phyloP scores from a whole-genome alignment of 2,888 invertebrate species.

The Synanthedon tipuliformis region DNA sequence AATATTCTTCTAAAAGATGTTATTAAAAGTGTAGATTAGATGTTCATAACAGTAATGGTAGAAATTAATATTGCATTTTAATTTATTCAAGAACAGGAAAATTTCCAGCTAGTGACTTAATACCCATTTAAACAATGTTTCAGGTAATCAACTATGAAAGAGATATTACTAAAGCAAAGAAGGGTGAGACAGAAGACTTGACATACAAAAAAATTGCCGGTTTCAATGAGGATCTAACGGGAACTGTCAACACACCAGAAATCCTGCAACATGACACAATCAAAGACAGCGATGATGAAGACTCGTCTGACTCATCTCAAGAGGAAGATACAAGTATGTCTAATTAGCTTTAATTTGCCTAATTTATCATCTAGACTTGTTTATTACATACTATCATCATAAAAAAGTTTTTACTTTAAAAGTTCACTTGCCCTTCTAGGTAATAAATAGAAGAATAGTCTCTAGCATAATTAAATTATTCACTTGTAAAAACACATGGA shows the following conservation, averaged over 20 bases:
- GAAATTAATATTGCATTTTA: too few relatives aligned
- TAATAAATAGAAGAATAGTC: too few relatives aligned
- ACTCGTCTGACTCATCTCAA: slow-evolving; percentile 32
- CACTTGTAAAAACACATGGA: too few relatives aligned
- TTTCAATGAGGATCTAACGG: slow-evolving; percentile 82
- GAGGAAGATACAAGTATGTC: slow-evolving; percentile 23
- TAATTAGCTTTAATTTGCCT: not conserved
- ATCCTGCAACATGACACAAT: slow-evolving; percentile 64
- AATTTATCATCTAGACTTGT: not conserved
- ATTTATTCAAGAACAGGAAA: too few relatives aligned
- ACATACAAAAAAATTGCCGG: slow-evolving; percentile 90
- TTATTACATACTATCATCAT: too few relatives aligned
- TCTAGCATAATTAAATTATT: too few relatives aligned
- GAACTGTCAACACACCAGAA: slow-evolving; percentile 75
- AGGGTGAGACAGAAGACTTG: slow-evolving; percentile 78
- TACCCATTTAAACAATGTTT: slow-evolving; percentile 3
- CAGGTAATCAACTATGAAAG: slow-evolving; percentile 87
- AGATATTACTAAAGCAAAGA: slow-evolving; percentile 84
- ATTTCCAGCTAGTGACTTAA: too few relatives aligned
- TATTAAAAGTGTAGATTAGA: too few relatives aligned
- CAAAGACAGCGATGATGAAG: slow-evolving; percentile 37
- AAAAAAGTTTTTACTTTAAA: too few relatives aligned
- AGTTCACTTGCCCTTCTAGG: too few relatives aligned
- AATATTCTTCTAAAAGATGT: too few relatives aligned
- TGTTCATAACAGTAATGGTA: too few relatives aligned